phyloP scores from a whole-genome alignment of 1,140 invertebrate species.

The Anagrus nilaparvatae region DNA sequence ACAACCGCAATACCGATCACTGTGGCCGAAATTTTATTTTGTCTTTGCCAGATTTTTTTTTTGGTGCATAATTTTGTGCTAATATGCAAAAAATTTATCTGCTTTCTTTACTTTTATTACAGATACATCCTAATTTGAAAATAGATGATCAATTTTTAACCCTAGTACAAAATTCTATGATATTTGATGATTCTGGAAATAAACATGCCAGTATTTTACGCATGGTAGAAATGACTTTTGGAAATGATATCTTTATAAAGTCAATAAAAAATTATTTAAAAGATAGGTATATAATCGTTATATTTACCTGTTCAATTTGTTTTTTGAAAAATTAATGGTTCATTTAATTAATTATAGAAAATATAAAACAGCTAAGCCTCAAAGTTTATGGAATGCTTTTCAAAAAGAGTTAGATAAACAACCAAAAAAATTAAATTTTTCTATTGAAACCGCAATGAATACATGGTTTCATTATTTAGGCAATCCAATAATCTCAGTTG shows the following conservation, averaged over 20 bases:
- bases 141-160: conserved; percentile 44
- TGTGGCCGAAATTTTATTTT: too few species aligned
- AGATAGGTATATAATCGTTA: too few species aligned
- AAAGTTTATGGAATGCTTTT: conserved; percentile 52
- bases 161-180: conserved; percentile 24
- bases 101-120: too few species aligned
- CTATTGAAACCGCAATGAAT: conserved; percentile 47
- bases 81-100: too few species aligned
- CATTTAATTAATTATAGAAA: too few species aligned
- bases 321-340: too few species aligned
- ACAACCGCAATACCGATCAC: too few species aligned
- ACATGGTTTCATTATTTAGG: conserved; percentile 69
- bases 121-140: conserved; percentile 42
- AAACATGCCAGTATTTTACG: conserved; percentile 60
- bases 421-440: too few species aligned
- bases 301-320: too few species aligned
- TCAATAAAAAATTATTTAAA: conserved; percentile 48
- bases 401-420: too few species aligned
- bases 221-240: conserved; percentile 67
- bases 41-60: too few species aligned
- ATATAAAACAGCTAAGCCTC: conserved; percentile 48
- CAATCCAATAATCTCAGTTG: conserved; percentile 57
- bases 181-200: conserved; percentile 22
- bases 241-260: conserved; percentile 49
- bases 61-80: too few species aligned